Evolutionary conservation across 2,113 vertebrate species (phyloP), one percentile per base, ranked within the genome.

Genomic region (Corythoichthys haematopterus): DNA sequence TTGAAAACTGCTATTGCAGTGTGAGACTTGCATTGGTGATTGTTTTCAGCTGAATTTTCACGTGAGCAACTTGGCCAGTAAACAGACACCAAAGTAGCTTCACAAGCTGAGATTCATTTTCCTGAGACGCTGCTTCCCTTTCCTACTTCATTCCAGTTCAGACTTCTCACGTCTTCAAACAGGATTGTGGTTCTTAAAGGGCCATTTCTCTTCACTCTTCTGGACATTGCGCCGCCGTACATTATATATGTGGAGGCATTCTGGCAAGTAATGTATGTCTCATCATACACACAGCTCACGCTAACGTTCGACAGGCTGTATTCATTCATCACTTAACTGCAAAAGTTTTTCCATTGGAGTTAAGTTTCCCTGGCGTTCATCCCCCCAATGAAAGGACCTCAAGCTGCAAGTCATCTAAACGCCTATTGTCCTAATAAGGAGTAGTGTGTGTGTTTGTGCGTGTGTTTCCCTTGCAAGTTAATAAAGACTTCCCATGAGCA

Each of bases 401-500:
- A 81, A 82, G 76, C 80, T 80, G 79, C 57, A 70, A 84, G 50
- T 71, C 73, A 69, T 81, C 78, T 75, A 83, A 86, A 83, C 72
- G 79, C 16, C 52, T 65, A 73, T 73, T 86, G 84, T 75, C 85
- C 86, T 82, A 74, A 87, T 75, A 89, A 83, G 85, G 85, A 87
- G 74, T 14, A 58, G 63, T 65, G 70, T 66, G 66, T 72, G 63
- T 66, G 65, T 71, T 59, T n/a, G 28, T n/a, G 62, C 35, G 48
- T 38, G 64, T n/a, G 45, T 71, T 68, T 70, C 55, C 38, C 72
- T 69, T 64, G 55, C 51, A 15, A 84, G 72, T 85, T 84, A 80
- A 83, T 82, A 70, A 84, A 85, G 78, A 75, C 74, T 86, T 85
- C 82, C 85, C 80, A 69, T 71, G 80, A 76, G 70, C 55, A 16